Base-by-base conservation (phyloP, 2,797 vertebrate species). In the Rhadinocentrus ornatus region DNA sequence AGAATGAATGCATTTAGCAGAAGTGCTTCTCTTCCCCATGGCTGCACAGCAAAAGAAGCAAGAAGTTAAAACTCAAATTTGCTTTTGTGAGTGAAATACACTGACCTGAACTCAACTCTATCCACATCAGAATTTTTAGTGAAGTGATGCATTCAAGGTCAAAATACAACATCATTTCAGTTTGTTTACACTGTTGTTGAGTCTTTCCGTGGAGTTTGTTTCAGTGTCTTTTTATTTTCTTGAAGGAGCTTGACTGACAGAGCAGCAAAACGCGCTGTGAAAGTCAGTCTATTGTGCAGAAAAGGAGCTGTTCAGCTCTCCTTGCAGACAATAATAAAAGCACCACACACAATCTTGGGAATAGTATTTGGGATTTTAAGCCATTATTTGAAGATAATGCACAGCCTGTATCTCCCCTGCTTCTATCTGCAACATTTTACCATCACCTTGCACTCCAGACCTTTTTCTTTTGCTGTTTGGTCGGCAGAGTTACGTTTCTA, bases 241-340 rank as follows among this genome's bases (percentile, higher is more conserved):
- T 31, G 44, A 66, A 54, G 24, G 0, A 29, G 63, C 72, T 84
- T 80, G 53, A 82, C 35, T 54, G 69, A 64, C 12, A 18, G 44
- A 64, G 75, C 57, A 71, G 76, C 71, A 69, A 66, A 77, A 80
- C 66, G 66, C 62, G 63, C 58, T 75, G 77, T 82, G 52, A 84
- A 86, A 84, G 78, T 53, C 60, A 58, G 71, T 46, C 18, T n/a
- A 46, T 20, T 64, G 75, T 66, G 77, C 24, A 62, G 52, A 62
- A 69, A 61, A 78, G 6, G 56, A 84, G 78, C 71, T 29, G 62
- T 73, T 73, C 69, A 44, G 73, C 56, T 72, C 27, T 53, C 67
- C 66, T 82, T 71, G 58, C 75, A 57, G 60, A 68, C 69, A 58
- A 55, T 59, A 73, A 83, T 62, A 77, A 83, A 82, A 65, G 57